phyloP scores from a whole-genome alignment of 2,113 vertebrate genomes.

The Galbula dea region DNA sequence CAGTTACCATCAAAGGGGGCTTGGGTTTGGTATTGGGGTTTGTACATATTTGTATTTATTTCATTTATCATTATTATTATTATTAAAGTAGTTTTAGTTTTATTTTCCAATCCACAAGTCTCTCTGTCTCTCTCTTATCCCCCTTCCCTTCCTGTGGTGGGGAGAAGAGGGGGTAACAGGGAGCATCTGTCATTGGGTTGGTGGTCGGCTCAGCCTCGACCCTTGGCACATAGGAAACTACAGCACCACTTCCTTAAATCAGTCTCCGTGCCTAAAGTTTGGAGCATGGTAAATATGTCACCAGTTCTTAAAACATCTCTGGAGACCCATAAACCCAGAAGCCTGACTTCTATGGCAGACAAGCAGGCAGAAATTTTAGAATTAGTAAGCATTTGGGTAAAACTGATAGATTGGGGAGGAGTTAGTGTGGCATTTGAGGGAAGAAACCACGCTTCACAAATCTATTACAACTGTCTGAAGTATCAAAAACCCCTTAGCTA shows the following conservation, averaged over 20 bases:
- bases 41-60: too few species aligned
- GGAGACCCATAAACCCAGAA: neutral
- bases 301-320: neutral
- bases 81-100: too few species aligned
- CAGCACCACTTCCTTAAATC: neutral
- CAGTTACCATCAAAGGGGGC: too few species aligned
- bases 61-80: too few species aligned
- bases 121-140: too few species aligned
- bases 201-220: too few species aligned
- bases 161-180: too few species aligned
- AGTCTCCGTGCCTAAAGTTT: neutral
- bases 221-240: neutral
- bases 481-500: neutral
- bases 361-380: neutral
- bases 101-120: too few species aligned
- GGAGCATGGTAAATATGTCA: neutral
- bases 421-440: neutral
- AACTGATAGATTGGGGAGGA: neutral
- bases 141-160: too few species aligned
- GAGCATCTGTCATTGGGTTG: too few species aligned
- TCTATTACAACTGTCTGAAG: neutral
- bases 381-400: neutral
- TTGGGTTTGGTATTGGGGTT: too few species aligned
- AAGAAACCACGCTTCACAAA: slow-evolving; percentile 13
- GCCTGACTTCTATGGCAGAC: neutral